Base-by-base conservation (phyloP, 2,888 invertebrate genomes). In the Muscina levida region DNA sequence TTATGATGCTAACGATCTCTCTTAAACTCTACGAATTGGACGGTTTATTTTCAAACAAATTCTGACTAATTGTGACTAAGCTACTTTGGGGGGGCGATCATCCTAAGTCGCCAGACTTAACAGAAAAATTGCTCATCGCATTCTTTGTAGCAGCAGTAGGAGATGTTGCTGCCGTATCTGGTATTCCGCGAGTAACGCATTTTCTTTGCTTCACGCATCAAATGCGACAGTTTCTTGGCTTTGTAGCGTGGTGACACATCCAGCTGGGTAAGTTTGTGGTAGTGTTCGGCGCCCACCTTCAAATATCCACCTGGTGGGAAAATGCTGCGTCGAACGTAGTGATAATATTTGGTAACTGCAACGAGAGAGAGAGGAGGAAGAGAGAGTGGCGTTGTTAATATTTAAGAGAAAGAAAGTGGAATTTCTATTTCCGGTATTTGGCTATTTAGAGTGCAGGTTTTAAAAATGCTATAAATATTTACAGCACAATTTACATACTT, bases 91-190 rank as follows among this genome's bases (percentile, higher is more conserved):
- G 31, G n/a, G n/a, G n/a, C n/a, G n/a, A n/a, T 5, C 15, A 56
- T 10, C 42, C 22, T n/a, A 26, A 53, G 56, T 37, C 56, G 11
- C 8, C 31, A 3, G 31, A 31, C 15, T 83, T 82, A 87, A 76
- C 89, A 89, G 77, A 89, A 90, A 85, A 89, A 89, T 22, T 89
- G 88, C 62, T 88, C 88, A 22, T 88, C 85, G 83, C 89, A 89
- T 26, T 83, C 77, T 77, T 89, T 85, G 66, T 75, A 86, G 76
- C 89, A 89, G 46, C 89, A 89, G 67, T 89, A 89, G 8, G 88
- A 86, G 13, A 89, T 86, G 72, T 87, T 77, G 48, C 53, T 86
- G 68, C 84, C 85, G 13, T 79, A 79, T 15, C 85, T 81, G 13
- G 84, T 84, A 19, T 88, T 87, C 1, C 89, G 88, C 79, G 87